phyloP scores from a whole-genome alignment of 2,797 vertebrate genomes.

The Pseudopleuronectes americanus region DNA sequence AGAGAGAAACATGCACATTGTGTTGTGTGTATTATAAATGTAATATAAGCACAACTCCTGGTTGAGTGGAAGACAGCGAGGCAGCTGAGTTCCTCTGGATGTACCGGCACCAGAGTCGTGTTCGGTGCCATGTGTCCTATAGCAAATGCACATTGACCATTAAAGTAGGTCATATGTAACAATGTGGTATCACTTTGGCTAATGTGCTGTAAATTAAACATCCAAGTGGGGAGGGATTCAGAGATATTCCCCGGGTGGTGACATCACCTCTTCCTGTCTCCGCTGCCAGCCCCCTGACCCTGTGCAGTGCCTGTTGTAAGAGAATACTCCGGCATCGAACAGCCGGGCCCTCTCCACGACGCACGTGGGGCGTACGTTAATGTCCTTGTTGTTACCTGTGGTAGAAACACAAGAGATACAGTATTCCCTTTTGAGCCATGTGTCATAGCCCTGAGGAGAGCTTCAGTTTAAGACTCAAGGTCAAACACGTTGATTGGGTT shows the following conservation, averaged over 20 bases:
- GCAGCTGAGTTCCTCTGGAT: conserved; percentile 35
- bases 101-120: conserved; percentile 27
- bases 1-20: conserved; percentile 1
- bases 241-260: conserved; percentile 71
- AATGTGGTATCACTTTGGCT: conserved; percentile 73
- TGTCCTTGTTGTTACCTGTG: conserved; percentile 54
- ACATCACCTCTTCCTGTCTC: conserved; percentile 74
- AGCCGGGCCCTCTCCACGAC: conserved; percentile 29
- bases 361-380: conserved; percentile 44
- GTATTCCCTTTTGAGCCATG: conserved; percentile 11
- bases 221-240: conserved; percentile 65
- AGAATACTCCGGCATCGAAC: conserved; percentile 59
- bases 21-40: not conserved
- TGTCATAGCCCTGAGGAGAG: conserved; percentile 2
- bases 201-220: conserved; percentile 74
- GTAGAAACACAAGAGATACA: conserved; percentile 29
- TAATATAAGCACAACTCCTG: too few relatives aligned
- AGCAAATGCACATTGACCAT: conserved; percentile 42
- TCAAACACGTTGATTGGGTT: conserved; percentile 33
- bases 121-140: conserved; percentile 49
- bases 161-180: conserved; percentile 70
- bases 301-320: conserved; percentile 55
- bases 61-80: conserved; percentile 22
- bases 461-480: conserved; percentile 30
- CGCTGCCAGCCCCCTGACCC: conserved; percentile 69